phyloP scores from a whole-genome alignment of 2,888 invertebrate species.

The Philopedon plagiatum region DNA sequence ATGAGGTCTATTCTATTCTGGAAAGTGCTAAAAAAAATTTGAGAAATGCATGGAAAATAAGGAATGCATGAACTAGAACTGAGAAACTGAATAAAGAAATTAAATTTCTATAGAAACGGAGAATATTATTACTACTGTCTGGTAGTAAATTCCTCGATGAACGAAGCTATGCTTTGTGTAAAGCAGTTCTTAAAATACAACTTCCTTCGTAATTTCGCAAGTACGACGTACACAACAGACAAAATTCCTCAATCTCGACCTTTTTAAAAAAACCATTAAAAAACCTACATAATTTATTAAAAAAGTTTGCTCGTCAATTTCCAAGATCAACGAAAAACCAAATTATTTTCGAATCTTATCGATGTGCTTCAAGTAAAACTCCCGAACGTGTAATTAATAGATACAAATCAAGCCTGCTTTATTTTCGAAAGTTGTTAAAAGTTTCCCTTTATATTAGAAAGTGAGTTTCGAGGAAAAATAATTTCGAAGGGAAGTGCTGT shows the following conservation, averaged over 20 bases:
- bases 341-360: constrained; percentile 23
- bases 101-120: too few species aligned
- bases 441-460: constrained; percentile 46
- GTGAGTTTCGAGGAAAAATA: constrained; percentile 44
- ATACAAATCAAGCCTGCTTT: constrained; percentile 47
- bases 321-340: constrained; percentile 23
- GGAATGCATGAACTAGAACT: too few species aligned
- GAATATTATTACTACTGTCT: too few species aligned
- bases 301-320: neutral
- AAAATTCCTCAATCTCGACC: neutral
- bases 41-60: too few species aligned
- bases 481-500: constrained; percentile 43
- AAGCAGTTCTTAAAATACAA: too few species aligned
- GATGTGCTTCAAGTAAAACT: constrained; percentile 12
- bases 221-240: neutral
- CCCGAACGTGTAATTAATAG: constrained; percentile 46
- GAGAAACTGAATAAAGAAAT: too few species aligned
- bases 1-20: too few species aligned
- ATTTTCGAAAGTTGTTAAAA: constrained; percentile 47
- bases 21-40: too few species aligned
- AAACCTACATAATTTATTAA: neutral
- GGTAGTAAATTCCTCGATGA: too few species aligned
- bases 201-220: too few species aligned
- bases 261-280: neutral
- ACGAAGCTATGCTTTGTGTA: too few species aligned